These are phyloP conservation scores for Plutomurus gul DNA, from an alignment of 1,140 invertebrate genomes.

Conservation along the genomic window DNA sequence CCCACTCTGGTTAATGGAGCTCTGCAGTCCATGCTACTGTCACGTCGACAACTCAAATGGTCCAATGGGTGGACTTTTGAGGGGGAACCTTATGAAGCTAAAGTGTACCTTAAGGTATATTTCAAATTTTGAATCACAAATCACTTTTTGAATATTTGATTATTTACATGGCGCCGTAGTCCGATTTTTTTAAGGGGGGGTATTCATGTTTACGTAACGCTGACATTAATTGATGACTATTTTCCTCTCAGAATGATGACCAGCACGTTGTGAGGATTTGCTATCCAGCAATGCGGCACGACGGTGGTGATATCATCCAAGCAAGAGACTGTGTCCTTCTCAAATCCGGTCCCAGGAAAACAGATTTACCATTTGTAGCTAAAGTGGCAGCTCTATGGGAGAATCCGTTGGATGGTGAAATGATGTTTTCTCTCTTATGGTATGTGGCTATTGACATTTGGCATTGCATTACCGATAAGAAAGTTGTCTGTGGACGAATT, in stretches of 20 bases:
- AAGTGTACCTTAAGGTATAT: constrained; percentile 81
- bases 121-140: background rate
- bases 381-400: constrained; percentile 93
- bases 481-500: constrained; percentile 75
- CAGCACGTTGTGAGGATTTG: constrained; percentile 73
- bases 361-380: constrained; percentile 89
- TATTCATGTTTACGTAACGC: no score
- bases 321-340: constrained; percentile 87
- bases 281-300: constrained; percentile 86
- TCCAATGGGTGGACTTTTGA: constrained; percentile 92
- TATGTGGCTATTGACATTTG: constrained; percentile 35
- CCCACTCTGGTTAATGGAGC: constrained; percentile 48
- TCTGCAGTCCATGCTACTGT: constrained; percentile 20
- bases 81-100: constrained; percentile 77
- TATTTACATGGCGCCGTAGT: no score
- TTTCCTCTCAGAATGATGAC: constrained; percentile 75
- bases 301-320: constrained; percentile 79
- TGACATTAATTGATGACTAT: no score
- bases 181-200: no score
- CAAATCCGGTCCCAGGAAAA: constrained; percentile 78
- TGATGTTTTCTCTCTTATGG: constrained; percentile 50
- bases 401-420: constrained; percentile 85
- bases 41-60: constrained; percentile 68
- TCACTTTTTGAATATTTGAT: no score
- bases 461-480: background rate